A percentile compares a stretch with the other conserved stretches of the same genome.
These are phyloP conservation scores for Ectemnius continuus DNA, from an alignment of 2,888 invertebrate species.

Conservation along the genomic window DNA sequence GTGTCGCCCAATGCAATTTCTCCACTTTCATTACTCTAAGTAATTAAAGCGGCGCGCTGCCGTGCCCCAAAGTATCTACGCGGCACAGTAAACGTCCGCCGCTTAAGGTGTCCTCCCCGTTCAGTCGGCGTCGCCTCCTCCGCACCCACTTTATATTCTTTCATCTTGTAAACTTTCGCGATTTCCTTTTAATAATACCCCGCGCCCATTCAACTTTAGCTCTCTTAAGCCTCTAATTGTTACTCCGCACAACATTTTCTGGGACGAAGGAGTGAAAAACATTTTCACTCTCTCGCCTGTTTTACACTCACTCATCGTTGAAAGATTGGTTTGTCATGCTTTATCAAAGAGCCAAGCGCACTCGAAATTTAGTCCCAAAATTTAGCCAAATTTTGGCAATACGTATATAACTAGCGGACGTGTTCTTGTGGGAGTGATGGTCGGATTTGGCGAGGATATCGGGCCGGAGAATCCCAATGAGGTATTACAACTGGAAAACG, in stretches of 20 bases:
- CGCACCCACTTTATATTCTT: not conserved
- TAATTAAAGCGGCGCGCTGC: not conserved
- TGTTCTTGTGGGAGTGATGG: too few species aligned
- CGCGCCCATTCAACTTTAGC: not conserved
- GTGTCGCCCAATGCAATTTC: constrained; percentile 22
- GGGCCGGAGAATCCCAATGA: too few species aligned
- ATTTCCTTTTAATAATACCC: constrained; percentile 4
- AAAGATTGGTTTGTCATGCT: too few species aligned
- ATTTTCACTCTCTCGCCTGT: too few species aligned
- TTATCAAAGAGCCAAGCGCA: too few species aligned
- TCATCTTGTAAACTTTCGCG: constrained; percentile 17
- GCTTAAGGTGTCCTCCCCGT: not conserved
- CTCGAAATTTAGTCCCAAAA: too few species aligned
- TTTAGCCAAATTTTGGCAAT: too few species aligned
- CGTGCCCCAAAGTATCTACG: not conserved
- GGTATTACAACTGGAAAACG: too few species aligned
- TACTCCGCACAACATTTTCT: not conserved
- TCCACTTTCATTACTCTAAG: constrained; percentile 9
- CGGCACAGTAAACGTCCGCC: constrained; percentile 11
- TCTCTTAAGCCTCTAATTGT: not conserved
- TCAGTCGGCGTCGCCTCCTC: not conserved
- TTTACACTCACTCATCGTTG: too few species aligned
- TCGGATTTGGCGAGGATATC: too few species aligned
- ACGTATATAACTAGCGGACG: too few species aligned
- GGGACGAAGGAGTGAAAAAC: too few species aligned